These are phyloP conservation scores for Potamilus streckersoni DNA, from an alignment of 1,140 invertebrate genomes.

Conservation along the genomic window DNA sequence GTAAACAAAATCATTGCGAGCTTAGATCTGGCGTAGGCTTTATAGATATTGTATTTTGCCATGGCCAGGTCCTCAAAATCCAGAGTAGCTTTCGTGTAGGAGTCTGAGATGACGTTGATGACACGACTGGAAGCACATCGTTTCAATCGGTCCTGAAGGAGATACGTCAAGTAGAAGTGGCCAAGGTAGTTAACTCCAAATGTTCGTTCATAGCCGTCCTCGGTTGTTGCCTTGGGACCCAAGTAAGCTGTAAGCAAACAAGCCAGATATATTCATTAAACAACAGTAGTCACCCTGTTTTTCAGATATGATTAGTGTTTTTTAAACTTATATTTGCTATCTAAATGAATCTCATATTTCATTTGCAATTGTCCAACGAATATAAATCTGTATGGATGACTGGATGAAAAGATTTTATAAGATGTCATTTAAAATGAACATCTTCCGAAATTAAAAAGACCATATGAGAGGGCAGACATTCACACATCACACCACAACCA, in stretches of 20 bases:
- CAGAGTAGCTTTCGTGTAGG: constrained; percentile 46
- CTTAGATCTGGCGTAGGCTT: constrained; percentile 58
- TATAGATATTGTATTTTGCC: constrained; percentile 45
- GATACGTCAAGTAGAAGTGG: constrained; percentile 59
- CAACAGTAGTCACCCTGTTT: not conserved
- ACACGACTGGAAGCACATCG: constrained; percentile 52
- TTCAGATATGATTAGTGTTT: not conserved
- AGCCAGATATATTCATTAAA: not conserved
- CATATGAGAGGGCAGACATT: too few relatives aligned
- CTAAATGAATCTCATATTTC: not conserved
- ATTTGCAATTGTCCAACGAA: not conserved
- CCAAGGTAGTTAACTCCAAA: constrained; percentile 69
- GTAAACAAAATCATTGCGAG: constrained; percentile 49
- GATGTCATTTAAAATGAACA: not conserved
- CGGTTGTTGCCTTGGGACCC: constrained; percentile 59
- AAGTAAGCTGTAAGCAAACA: constrained; percentile 51
- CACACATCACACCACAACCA: too few relatives aligned
- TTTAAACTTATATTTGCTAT: not conserved
- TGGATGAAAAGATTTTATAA: not conserved
- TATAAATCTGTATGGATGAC: not conserved
- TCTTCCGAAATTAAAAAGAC: too few relatives aligned
- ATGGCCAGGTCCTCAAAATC: constrained; percentile 56
- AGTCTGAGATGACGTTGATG: constrained; percentile 56
- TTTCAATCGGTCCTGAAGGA: constrained; percentile 52
- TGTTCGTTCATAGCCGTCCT: constrained; percentile 86